Percentiles rank a stretch among this genome's conserved stretches.
These are phyloP conservation scores for Fregetta grallaria DNA, from an alignment of 2,113 vertebrate species.

Conservation along the genomic window DNA sequence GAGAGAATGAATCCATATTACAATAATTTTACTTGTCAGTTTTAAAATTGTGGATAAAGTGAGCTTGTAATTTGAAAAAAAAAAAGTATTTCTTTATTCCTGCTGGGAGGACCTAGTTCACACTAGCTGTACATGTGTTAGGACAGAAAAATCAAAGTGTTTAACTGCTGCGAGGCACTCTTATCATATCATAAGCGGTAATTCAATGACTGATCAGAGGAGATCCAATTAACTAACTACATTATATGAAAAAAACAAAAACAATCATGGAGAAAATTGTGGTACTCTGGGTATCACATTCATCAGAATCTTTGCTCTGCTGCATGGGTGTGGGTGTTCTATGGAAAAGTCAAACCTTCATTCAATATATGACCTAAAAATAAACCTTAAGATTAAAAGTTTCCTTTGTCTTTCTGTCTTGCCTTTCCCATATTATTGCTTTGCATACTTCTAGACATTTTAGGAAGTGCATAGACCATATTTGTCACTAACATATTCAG, in stretches of 20 bases:
- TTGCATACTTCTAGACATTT: slow-evolving; percentile 26
- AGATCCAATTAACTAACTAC: slow-evolving; percentile 50
- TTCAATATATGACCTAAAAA: slow-evolving; percentile 32
- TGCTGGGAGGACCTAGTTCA: not conserved
- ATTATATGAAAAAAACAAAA: slow-evolving; percentile 1
- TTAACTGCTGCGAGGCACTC: not conserved
- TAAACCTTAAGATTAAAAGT: not conserved
- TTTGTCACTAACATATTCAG: slow-evolving; percentile 52
- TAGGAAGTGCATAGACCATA: slow-evolving; percentile 10
- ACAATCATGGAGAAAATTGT: not conserved
- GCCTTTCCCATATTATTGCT: not conserved
- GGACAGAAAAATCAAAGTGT: slow-evolving; percentile 45
- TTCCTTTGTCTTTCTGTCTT: slow-evolving; percentile 36
- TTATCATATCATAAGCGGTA: not conserved
- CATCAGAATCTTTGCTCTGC: slow-evolving; percentile 22
- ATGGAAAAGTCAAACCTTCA: slow-evolving; percentile 8
- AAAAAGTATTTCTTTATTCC: not conserved
- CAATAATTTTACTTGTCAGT: not conserved
- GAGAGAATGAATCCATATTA: not conserved
- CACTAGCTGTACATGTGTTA: slow-evolving; percentile 1
- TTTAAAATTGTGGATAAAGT: not conserved
- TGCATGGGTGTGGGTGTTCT: not conserved
- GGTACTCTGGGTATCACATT: not conserved
- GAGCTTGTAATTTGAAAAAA: not conserved
- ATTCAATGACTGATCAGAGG: slow-evolving; percentile 44